Conservation (phyloP, 2,888 invertebrate species). For the Homarus gammarus region DNA sequence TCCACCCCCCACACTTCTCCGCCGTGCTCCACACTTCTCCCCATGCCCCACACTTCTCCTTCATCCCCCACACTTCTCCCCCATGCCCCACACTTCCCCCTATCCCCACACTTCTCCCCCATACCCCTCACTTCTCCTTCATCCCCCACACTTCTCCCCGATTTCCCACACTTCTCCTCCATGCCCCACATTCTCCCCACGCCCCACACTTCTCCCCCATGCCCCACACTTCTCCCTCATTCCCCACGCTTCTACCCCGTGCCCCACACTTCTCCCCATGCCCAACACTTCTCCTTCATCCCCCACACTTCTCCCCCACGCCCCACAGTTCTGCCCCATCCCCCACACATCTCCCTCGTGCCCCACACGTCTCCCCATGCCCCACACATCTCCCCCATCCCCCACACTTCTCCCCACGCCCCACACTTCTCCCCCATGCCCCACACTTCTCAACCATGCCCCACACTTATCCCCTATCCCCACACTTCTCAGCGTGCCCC, state of each 20-base stretch:
- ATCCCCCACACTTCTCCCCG: neutral
- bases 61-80: neutral
- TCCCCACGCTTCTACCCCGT: too few species aligned
- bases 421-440: too few species aligned
- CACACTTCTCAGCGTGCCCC: neutral
- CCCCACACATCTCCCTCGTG: too few species aligned
- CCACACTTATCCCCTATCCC: neutral
- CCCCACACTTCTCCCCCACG: neutral
- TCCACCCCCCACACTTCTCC: neutral
- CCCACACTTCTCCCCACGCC: conserved; percentile 14
- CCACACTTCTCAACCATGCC: neutral
- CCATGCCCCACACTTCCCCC: neutral
- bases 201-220: neutral
- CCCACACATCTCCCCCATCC: neutral
- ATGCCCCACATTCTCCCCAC: too few species aligned
- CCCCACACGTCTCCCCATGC: neutral
- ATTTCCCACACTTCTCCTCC: neutral
- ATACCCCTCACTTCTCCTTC: neutral
- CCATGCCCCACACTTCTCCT: neutral
- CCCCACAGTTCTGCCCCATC: neutral
- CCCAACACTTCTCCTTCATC: neutral
- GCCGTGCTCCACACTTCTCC: too few species aligned
- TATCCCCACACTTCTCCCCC: too few species aligned
- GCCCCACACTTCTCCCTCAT: too few species aligned
- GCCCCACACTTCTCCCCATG: neutral